A percentile compares a stretch with the other conserved stretches of the same genome.
phyloP scores from a whole-genome alignment of 1,140 invertebrate genomes.

The Ceratoteleas bidentatus region DNA sequence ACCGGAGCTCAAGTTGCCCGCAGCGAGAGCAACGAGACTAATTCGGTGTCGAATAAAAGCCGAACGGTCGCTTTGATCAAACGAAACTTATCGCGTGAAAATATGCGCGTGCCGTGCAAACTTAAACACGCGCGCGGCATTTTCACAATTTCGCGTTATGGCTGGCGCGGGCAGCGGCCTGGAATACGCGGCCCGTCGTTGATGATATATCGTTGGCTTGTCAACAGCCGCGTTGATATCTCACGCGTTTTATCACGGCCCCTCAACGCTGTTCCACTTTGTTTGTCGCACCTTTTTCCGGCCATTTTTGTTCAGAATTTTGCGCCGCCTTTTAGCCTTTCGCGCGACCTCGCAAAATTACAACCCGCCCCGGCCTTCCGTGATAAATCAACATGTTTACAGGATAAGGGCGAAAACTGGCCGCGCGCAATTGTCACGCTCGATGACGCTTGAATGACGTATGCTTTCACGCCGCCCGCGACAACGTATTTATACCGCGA shows the following conservation, averaged over 20 bases:
- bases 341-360: constrained; percentile 50
- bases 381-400: constrained; percentile 64
- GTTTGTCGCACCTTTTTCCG: constrained; percentile 7
- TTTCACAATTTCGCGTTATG: constrained; percentile 47
- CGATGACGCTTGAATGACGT: constrained; percentile 60
- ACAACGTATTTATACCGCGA: constrained; percentile 25
- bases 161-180: constrained; percentile 27
- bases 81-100: constrained; percentile 37
- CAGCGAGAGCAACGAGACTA: constrained; percentile 1
- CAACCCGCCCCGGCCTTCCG: constrained; percentile 26
- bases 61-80: constrained; percentile 20
- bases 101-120: constrained; percentile 17
- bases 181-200: constrained; percentile 57
- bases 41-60: constrained; percentile 21
- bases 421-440: constrained; percentile 54
- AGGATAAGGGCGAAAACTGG: constrained; percentile 50
- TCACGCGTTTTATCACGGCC: constrained; percentile 62
- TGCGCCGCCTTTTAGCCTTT: constrained; percentile 28
- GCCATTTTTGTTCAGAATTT: constrained; percentile 22
- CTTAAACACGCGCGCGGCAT: constrained; percentile 21
- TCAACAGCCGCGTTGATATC: constrained; percentile 59
- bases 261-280: constrained; percentile 27
- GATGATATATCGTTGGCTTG: constrained; percentile 61
- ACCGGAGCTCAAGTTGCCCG: neutral
- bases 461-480: constrained; percentile 33